Base-by-base conservation (phyloP, 1,140 invertebrate species). In the Dendrolimus kikuchii region DNA sequence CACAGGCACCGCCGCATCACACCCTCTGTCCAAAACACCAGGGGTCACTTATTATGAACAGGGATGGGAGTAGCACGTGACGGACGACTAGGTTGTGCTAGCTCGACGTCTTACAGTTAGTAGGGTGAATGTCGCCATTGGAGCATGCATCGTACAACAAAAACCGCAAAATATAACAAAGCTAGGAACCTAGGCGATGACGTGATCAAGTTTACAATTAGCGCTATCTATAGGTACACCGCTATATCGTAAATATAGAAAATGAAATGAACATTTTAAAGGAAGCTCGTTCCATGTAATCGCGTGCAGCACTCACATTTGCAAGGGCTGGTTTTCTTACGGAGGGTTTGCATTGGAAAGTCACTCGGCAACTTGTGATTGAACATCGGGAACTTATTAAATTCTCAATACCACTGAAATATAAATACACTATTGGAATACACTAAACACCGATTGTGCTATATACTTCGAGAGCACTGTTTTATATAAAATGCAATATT, bases 281-380 rank as follows among this genome's bases (percentile, higher is more conserved):
- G n/a, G 10, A 70, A 75, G 65, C 67, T 53, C 45, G 53, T 47
- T 63, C 62, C 62, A 74, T 62, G 62, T 63, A 67, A 57, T 66
- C 58, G 73, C 57, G 57, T 47, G 56, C 51, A 54, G 60, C 61
- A 95, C 94, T 95, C 89, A 95, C 94, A 94, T 91, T 95, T 95
- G 87, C 93, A 93, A 77, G 94, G 94, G 87, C 94, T 95, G 73
- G 93, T 95, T 90, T 94, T 95, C 89, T 95, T 95, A 71, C 94
- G 90, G 87, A 95, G 89, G 71, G 94, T 95, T 92, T 95, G 94
- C 94, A 95, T 95, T 81, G 83, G 87, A 86, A 88, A 88, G 66
- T 85, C 81, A 71, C 77, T 80, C 60, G 81, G 77, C 75, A 85
- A 74, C 81, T 85, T 85, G 79, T 87, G 84, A 79, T 84, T 87